Base-by-base conservation (phyloP, 2,797 vertebrate species). In the Enteromius unitaeniatus region DNA sequence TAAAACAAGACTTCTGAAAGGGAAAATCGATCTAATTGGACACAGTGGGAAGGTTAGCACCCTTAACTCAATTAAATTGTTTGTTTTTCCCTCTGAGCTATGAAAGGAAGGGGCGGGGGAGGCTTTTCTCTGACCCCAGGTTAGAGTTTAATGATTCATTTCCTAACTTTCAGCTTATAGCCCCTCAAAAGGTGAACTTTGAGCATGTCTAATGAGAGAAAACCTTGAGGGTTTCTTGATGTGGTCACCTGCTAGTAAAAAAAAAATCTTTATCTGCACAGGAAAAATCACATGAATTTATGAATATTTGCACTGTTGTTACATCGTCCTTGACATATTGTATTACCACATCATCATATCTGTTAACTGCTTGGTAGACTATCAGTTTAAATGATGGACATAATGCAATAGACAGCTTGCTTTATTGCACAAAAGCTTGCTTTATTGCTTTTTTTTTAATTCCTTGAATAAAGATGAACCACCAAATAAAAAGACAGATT, bases 1-100 rank as follows among this genome's bases (percentile, higher is more conserved):
- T 64, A 85, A 81, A 84, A 84, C 51, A 78, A 21, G 34, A 82
- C 78, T 82, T 82, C 60, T 76, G 60, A 76, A 81, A 73, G n/a
- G 87, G 73, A 83, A 84, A 86, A 81, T 78, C n/a, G 8, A 19
- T 65, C 55, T 60, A 45, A 84, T 77, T 65, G 73, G 34, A 45
- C 72, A 73, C 5, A 77, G 49, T 62, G 31, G 64, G 80, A 86
- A 83, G 72, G 81, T 45, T 73, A 17, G 84, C 58, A 79, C 45
- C 40, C 68, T 49, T 23, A 68, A 77, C 23, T 31, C 26, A 77
- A 77, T 58, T 15, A 58, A 69, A 83, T 26, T 76, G 49, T 77
- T 67, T 13, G 28, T 31, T 75, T 82, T 76, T 76, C 40, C 72
- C 80, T 53, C 55, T 76, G 34, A 68, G 60, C 81, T 69, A 55